Evolutionary conservation across 1,140 invertebrate genomes (phyloP).

Genomic region (Saccostrea echinata): DNA sequence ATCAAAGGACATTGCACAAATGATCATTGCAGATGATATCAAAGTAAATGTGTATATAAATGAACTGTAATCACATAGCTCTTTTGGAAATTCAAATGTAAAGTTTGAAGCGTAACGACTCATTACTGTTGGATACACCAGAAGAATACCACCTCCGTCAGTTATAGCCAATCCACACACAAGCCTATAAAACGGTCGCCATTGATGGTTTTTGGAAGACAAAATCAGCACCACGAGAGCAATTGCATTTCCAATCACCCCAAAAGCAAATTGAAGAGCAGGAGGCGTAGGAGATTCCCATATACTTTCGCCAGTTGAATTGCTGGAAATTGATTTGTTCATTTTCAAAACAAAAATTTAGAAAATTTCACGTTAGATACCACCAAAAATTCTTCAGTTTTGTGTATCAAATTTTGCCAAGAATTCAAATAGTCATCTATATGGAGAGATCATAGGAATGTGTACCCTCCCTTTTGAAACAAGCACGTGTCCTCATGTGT

Average conservation of each 20-base stretch:
- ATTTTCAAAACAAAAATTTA: neutral
- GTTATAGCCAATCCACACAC: conserved; percentile 69
- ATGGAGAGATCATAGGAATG: no score
- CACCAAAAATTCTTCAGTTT: no score
- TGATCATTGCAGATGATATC: conserved; percentile 76
- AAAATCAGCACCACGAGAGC: conserved; percentile 63
- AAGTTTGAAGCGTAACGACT: conserved; percentile 66
- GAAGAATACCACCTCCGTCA: conserved; percentile 69
- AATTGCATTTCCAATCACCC: conserved; percentile 67
- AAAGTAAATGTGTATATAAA: conserved; percentile 78
- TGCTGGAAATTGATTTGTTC: neutral
- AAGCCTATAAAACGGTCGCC: conserved; percentile 68
- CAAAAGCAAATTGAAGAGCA: conserved; percentile 62
- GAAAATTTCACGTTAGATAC: no score
- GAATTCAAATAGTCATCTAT: no score
- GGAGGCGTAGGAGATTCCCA: neutral
- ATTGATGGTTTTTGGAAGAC: conserved; percentile 62
- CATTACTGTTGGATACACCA: conserved; percentile 69
- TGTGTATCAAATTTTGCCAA: no score
- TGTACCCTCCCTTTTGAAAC: no score
- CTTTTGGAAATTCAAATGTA: conserved; percentile 66
- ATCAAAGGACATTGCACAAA: conserved; percentile 79
- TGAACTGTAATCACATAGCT: conserved; percentile 75
- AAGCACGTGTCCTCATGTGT: no score
- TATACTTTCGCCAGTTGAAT: neutral